Percentiles rank a stretch among this genome's conserved stretches.
Evolutionary conservation across 2,888 invertebrate genomes (phyloP).

Genomic region (Eupeodes latifasciatus): DNA sequence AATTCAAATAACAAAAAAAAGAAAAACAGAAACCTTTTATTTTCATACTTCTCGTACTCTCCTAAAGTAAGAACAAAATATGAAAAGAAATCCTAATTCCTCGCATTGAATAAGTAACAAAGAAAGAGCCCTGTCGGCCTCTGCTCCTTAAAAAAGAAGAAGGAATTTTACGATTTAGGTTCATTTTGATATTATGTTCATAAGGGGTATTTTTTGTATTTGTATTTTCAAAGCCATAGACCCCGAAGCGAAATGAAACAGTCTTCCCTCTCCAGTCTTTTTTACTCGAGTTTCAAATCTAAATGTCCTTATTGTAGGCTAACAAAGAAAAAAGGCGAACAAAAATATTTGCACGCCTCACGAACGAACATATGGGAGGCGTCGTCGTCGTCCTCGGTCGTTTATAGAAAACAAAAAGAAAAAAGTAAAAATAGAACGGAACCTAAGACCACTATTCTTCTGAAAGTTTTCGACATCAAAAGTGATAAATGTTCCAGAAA

Average conservation of each 20-base stretch:
- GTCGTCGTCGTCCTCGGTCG: neutral
- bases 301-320: constrained; percentile 63
- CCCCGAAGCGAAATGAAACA: constrained; percentile 44
- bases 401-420: constrained; percentile 11
- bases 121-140: constrained; percentile 62
- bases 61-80: constrained; percentile 24
- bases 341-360: constrained; percentile 46
- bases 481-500: constrained; percentile 74
- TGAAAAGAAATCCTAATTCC: constrained; percentile 68
- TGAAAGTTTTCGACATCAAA: constrained; percentile 73
- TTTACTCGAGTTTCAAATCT: constrained; percentile 66
- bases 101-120: constrained; percentile 70
- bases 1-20: constrained; percentile 42
- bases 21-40: constrained; percentile 50
- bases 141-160: constrained; percentile 58
- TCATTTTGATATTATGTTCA: constrained; percentile 64
- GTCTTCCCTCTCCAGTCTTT: constrained; percentile 4
- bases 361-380: constrained; percentile 57
- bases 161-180: constrained; percentile 67
- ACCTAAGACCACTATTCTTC: constrained; percentile 61
- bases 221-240: constrained; percentile 16
- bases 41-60: constrained; percentile 12
- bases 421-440: constrained; percentile 50
- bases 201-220: constrained; percentile 5
- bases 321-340: constrained; percentile 39